A percentile compares a stretch with the other conserved stretches of the same genome.
Evolutionary conservation across 2,888 invertebrate genomes (phyloP).

Genomic region (Orthosia gracilis): DNA sequence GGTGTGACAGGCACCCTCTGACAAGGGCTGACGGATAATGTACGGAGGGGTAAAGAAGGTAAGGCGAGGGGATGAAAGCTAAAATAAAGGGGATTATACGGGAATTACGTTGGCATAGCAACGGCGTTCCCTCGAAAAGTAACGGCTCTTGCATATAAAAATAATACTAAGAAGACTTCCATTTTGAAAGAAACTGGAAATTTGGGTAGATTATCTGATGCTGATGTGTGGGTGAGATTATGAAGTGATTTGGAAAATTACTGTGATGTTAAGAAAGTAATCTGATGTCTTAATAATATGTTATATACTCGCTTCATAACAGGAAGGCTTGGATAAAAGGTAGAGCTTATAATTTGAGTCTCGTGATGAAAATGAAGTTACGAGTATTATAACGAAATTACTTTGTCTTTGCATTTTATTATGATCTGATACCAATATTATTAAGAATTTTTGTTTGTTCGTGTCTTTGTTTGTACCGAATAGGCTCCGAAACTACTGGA

Average conservation of each 20-base stretch:
- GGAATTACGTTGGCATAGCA: constrained; percentile 84
- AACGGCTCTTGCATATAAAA: constrained; percentile 80
- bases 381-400: not conserved
- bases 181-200: constrained; percentile 42
- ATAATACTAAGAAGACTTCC: constrained; percentile 65
- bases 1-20: constrained; percentile 76
- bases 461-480: too few relatives aligned
- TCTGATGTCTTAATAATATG: not conserved
- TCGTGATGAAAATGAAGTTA: not conserved
- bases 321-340: not conserved
- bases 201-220: not conserved
- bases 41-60: constrained; percentile 69
- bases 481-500: too few relatives aligned
- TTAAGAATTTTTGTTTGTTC: too few relatives aligned
- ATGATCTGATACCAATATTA: too few relatives aligned
- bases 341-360: not conserved
- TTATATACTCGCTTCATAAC: not conserved
- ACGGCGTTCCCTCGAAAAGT: constrained; percentile 70
- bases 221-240: constrained; percentile 2
- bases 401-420: not conserved
- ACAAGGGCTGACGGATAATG: constrained; percentile 75
- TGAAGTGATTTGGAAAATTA: not conserved
- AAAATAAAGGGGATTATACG: constrained; percentile 87
- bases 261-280: not conserved
- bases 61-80: constrained; percentile 80